phyloP scores from a whole-genome alignment of 2,888 invertebrate genomes.

The Cepaea hortensis region DNA sequence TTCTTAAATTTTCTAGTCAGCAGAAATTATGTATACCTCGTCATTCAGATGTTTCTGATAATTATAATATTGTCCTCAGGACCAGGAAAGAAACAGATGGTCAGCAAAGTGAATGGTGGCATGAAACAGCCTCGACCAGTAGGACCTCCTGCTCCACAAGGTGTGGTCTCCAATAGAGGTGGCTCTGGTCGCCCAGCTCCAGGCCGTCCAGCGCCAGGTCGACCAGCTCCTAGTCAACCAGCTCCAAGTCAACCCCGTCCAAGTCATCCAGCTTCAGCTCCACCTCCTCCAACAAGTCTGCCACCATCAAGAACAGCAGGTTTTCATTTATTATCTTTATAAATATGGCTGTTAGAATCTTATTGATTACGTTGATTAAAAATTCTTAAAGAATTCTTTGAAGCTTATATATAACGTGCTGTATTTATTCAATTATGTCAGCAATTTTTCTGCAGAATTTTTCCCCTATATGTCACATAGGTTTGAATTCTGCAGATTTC shows the following conservation, averaged over 20 bases:
- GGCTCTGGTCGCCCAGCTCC: slow-evolving; percentile 44
- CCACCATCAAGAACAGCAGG: slow-evolving; percentile 55
- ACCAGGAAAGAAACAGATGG: slow-evolving; percentile 54
- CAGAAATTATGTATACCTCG: no score
- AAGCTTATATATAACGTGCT: not conserved
- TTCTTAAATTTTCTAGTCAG: no score
- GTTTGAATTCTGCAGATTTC: no score
- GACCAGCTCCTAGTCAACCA: slow-evolving; percentile 31
- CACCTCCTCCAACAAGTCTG: slow-evolving; percentile 52
- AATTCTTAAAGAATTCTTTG: no score
- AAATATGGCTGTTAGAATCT: not conserved
- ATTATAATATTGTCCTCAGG: slow-evolving; percentile 38
- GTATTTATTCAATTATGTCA: no score
- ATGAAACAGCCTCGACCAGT: slow-evolving; percentile 15
- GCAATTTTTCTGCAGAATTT: no score
- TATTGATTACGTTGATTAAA: no score
- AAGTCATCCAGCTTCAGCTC: slow-evolving; percentile 44
- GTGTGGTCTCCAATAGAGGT: slow-evolving; percentile 45
- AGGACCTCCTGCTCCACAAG: slow-evolving; percentile 44
- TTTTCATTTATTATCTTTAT: slow-evolving; percentile 5
- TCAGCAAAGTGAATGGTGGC: slow-evolving; percentile 46
- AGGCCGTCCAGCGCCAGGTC: slow-evolving; percentile 41
- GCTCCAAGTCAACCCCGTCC: slow-evolving; percentile 43
- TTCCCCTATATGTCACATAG: no score
- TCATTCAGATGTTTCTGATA: not conserved